These are phyloP conservation scores for Gryllus longicercus DNA, from an alignment of 2,888 invertebrate genomes.

Conservation along the genomic window DNA sequence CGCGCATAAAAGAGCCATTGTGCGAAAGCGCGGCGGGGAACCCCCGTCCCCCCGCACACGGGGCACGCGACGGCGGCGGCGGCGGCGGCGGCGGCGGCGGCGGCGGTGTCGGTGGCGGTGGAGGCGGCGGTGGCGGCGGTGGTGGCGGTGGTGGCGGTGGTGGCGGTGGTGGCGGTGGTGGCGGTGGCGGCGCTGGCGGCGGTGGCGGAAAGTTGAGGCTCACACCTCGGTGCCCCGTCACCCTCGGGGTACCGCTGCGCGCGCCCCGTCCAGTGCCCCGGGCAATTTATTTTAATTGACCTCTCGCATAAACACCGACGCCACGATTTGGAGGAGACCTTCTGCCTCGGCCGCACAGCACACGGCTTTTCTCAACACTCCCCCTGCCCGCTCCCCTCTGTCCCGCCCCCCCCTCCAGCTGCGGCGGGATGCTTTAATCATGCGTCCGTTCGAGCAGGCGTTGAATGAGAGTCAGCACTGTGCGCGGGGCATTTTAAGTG, in stretches of 20 bases:
- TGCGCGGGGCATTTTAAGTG: too few relatives aligned
- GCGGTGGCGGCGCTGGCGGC: not conserved
- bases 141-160: not conserved
- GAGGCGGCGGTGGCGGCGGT: not conserved
- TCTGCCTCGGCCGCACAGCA: not conserved
- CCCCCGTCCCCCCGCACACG: not conserved
- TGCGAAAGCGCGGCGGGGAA: not conserved
- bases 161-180: not conserved
- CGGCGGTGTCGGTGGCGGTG: not conserved
- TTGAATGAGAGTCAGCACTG: too few relatives aligned
- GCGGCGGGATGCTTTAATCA: too few relatives aligned
- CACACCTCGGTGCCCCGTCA: not conserved
- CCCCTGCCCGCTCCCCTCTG: not conserved
- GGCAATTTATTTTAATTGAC: conserved; percentile 17
- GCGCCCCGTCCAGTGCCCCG: not conserved
- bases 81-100: not conserved
- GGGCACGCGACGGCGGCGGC: not conserved
- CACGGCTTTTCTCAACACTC: not conserved
- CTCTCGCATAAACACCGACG: not conserved
- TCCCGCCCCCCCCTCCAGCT: too few relatives aligned
- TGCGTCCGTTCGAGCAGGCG: too few relatives aligned
- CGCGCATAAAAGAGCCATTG: not conserved
- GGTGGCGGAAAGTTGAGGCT: not conserved
- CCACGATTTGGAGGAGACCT: not conserved
- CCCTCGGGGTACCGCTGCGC: too few relatives aligned